phyloP scores from a whole-genome alignment of 2,888 invertebrate species.

The Rhogogaster chlorosoma region DNA sequence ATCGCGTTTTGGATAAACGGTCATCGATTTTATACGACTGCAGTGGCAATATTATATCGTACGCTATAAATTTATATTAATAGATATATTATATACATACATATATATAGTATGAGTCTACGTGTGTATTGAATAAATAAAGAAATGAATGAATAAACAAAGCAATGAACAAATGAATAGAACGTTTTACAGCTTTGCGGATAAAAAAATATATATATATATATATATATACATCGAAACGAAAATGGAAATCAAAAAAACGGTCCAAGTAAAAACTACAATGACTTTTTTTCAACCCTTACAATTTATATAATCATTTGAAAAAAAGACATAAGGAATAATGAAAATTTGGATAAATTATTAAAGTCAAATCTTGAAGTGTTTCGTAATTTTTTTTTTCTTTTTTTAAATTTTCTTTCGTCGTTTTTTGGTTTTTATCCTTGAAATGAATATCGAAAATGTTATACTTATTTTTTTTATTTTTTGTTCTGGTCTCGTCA shows the following conservation, averaged over 20 bases:
- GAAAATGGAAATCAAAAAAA: background rate
- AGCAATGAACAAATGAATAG: background rate
- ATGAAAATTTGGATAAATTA: background rate
- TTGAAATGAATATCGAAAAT: background rate
- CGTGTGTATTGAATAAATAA: background rate
- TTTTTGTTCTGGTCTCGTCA: too few relatives aligned
- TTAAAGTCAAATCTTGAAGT: background rate
- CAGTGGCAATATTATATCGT: background rate
- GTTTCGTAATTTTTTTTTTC: background rate
- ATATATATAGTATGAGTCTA: background rate
- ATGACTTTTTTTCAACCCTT: too few relatives aligned
- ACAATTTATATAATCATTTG: too few relatives aligned
- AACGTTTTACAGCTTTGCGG: too few relatives aligned
- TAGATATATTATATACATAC: background rate
- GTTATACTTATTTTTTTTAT: background rate
- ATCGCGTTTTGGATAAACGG: background rate
- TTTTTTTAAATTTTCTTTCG: background rate
- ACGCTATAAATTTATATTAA: background rate
- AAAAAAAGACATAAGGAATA: background rate
- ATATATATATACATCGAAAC: too few relatives aligned
- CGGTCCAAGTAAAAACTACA: background rate
- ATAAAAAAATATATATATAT: too few relatives aligned
- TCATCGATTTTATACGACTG: background rate
- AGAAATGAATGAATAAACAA: background rate
- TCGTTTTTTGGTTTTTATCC: background rate